These are phyloP conservation scores for Nothobranchius kuhntae DNA, from an alignment of 2,113 vertebrate species.

Conservation along the genomic window DNA sequence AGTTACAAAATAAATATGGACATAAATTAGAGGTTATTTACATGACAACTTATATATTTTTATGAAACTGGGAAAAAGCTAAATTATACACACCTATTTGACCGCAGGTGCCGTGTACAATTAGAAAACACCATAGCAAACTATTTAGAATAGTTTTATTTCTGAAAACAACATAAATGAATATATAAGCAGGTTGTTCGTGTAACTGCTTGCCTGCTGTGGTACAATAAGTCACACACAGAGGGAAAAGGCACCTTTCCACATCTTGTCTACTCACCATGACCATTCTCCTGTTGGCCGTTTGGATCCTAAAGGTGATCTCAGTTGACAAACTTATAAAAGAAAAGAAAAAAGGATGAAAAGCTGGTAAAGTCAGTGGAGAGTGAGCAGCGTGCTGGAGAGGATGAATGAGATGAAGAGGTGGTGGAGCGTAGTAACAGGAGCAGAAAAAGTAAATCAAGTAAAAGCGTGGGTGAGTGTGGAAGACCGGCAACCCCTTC, in stretches of 20 bases:
- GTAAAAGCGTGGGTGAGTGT: slow-evolving; percentile 10
- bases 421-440: slow-evolving; percentile 9
- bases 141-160: too few species aligned
- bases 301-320: slow-evolving; percentile 41
- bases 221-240: neutral
- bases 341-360: neutral
- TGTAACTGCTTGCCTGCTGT: neutral
- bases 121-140: too few species aligned
- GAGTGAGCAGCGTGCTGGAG: slow-evolving; percentile 20
- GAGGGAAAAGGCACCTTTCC: neutral
- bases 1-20: too few species aligned
- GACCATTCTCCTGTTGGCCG: slow-evolving; percentile 89
- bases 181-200: too few species aligned
- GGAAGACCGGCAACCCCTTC: slow-evolving; percentile 8
- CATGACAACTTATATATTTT: too few species aligned
- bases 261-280: slow-evolving; percentile 88
- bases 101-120: too few species aligned
- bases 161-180: too few species aligned
- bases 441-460: slow-evolving; percentile 10
- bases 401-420: slow-evolving; percentile 40
- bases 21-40: too few species aligned
- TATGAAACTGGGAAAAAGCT: too few species aligned
- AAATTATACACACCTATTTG: too few species aligned
- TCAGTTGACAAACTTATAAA: slow-evolving; percentile 16
- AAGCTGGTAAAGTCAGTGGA: slow-evolving; percentile 32